A percentile compares a stretch with the other conserved stretches of the same genome.
Conservation (phyloP, 2,888 invertebrate genomes). For the Biston stratarius region DNA sequence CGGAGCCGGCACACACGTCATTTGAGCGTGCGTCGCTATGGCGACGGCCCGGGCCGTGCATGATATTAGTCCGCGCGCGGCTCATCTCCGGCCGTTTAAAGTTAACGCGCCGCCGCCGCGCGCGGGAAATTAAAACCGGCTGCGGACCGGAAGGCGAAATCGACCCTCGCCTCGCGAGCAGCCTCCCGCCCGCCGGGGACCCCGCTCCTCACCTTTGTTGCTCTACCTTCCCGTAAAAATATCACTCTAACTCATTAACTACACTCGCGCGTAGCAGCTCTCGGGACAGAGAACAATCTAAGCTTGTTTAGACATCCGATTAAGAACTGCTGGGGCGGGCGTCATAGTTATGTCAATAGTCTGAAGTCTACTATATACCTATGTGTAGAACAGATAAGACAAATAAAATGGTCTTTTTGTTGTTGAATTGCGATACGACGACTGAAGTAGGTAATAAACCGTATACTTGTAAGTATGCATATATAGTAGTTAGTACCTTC, state of each 20-base stretch:
- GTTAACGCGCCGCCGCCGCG: slow-evolving; percentile 75
- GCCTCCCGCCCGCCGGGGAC: slow-evolving; percentile 40
- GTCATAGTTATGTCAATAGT: neutral
- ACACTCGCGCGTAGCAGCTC: slow-evolving; percentile 14
- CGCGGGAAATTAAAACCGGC: slow-evolving; percentile 84
- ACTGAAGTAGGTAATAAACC: slow-evolving; percentile 12
- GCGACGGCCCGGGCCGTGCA: slow-evolving; percentile 88
- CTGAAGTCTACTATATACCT: neutral
- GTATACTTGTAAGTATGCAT: neutral
- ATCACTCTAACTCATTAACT: slow-evolving; percentile 33
- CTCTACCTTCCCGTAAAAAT: slow-evolving; percentile 32
- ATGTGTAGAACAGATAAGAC: neutral
- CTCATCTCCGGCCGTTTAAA: slow-evolving; percentile 85
- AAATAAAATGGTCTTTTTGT: neutral
- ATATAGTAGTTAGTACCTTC: neutral
- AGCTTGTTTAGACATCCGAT: slow-evolving; percentile 6
- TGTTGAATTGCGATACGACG: neutral
- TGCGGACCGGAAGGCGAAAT: slow-evolving; percentile 80
- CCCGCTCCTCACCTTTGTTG: slow-evolving; percentile 33
- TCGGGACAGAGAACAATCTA: slow-evolving; percentile 15
- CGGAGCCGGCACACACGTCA: slow-evolving; percentile 86
- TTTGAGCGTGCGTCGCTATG: slow-evolving; percentile 89
- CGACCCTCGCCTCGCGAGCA: slow-evolving; percentile 53
- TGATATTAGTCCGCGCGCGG: slow-evolving; percentile 84
- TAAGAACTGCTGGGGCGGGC: neutral